Evolutionary conservation across 1,140 invertebrate genomes (phyloP).

Genomic region (Ceratina calcarata): DNA sequence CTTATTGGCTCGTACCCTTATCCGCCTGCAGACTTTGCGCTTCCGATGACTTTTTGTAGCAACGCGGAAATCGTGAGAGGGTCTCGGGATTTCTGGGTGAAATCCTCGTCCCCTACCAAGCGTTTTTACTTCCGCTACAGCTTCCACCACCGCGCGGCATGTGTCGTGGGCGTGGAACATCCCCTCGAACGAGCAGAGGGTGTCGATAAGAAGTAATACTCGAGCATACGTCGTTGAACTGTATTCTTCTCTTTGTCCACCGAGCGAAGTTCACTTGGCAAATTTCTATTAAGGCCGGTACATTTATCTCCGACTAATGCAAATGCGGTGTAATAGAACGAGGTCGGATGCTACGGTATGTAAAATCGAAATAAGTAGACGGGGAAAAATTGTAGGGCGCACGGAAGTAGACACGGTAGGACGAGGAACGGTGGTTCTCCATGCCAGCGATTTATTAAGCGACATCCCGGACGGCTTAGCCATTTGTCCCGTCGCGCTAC

Average conservation of each 20-base stretch:
- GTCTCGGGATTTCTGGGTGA: conserved; percentile 3
- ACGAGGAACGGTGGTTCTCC: conserved; percentile 1
- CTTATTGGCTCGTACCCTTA: not conserved
- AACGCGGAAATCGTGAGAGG: not conserved
- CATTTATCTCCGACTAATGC: too few relatives aligned
- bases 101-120: not conserved
- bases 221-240: too few relatives aligned
- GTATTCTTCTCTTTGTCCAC: too few relatives aligned
- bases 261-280: too few relatives aligned
- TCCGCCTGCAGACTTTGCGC: conserved; percentile 14
- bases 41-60: conserved; percentile 23
- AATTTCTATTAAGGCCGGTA: too few relatives aligned
- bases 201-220: too few relatives aligned
- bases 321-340: too few relatives aligned
- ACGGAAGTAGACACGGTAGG: not conserved
- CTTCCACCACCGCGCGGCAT: not conserved
- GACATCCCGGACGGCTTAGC: conserved; percentile 57
- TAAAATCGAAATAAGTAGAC: not conserved
- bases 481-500: conserved; percentile 57
- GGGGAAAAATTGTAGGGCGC: conserved; percentile 1
- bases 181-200: too few relatives aligned
- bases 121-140: not conserved
- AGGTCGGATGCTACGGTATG: too few relatives aligned
- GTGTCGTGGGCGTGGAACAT: not conserved
- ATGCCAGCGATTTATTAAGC: conserved; percentile 65